Base-by-base conservation (phyloP, 2,113 vertebrate genomes). In the Emydura subglobosa region DNA sequence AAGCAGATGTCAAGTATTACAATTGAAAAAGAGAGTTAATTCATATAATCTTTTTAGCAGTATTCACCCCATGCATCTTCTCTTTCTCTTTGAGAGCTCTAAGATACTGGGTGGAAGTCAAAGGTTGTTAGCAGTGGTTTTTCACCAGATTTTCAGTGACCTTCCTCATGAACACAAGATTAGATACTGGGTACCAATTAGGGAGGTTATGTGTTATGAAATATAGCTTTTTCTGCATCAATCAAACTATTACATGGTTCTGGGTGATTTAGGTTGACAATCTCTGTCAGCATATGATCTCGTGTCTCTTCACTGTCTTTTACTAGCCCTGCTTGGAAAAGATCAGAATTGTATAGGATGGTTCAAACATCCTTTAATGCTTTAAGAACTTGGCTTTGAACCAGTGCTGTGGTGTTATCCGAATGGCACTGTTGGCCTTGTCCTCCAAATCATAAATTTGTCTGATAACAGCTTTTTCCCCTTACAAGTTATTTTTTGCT, bases 401-500 rank as follows among this genome's bases (percentile, higher is more conserved):
- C 11, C 2, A 10, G 13, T 42, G 7, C 42, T 0, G 0, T 54
- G 79, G 54, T 3, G 59, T 6, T 9, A 82, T 21, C n/a, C 27
- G 42, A 44, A 81, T 0, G 0, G 7, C 39, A 3, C 55, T 53
- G 4, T 25, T 65, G 72, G 2, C 47, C 25, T 19, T 83, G 81
- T 54, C 83, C 89, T 95, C 95, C 87, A 96, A 55, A 34, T 85
- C 65, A 25, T 9, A 12, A 10, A 81, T 83, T 65, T 7, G 5
- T 91, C 83, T 2, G 10, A 9, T 49, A 24, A 53, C 44, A 76
- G 61, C 8, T 29, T 19, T 88, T 84, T 54, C 34, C 42, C 86
- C 59, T 89, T 83, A 29, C 29, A 27, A 54, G n/a, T 34, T 85
- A 61, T 49, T 51, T 65, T 97, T 96, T 97, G 78, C 79, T 95